Base-by-base conservation (phyloP, 1,140 invertebrate genomes). In the Adoxophyes honmai region DNA sequence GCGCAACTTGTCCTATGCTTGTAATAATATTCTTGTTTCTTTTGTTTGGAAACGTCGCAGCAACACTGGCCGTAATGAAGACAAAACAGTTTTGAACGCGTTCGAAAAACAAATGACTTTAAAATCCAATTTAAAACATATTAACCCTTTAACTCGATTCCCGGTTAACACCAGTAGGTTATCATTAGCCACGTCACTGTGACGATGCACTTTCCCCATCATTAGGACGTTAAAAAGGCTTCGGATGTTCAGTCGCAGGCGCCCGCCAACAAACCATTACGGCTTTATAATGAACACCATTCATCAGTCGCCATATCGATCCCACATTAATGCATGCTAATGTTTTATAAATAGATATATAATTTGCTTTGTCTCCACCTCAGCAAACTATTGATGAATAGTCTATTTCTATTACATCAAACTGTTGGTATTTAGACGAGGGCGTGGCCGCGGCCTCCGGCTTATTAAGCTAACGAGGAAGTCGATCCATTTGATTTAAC, bases 261-360 rank as follows among this genome's bases (percentile, higher is more conserved):
- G 73, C 74, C 76, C 81, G 79, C 73, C 75, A 84, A 83, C 81
- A 77, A 85, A 84, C 73, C 81, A 76, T 86, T 88, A 86, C 86
- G 79, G 78, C 73, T 79, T 81, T 81, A 85, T 88, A 86, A 88
- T 81, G 81, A 66, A 74, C 73, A 77, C 73, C 79, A 88, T 88
- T 78, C 84, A 87, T 88, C 83, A 86, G 82, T 48, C 73, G 68
- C 65, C 74, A 78, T 81, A 85, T 86, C 77, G 83, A 85, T 81
- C 79, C 66, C 75, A 80, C 76, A 80, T 86, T 86, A 88, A 84
- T 80, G 80, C 78, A 83, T 84, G 75, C 76, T 88, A 88, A 88
- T 86, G 86, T 78, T 85, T 86, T 81, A 86, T 85, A 87, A 88
- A 87, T 81, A 86, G 79, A 81, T 86, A 86, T 84, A 86, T 87